phyloP scores from a whole-genome alignment of 2,888 invertebrate species.

The Petrolisthes manimaculis region DNA sequence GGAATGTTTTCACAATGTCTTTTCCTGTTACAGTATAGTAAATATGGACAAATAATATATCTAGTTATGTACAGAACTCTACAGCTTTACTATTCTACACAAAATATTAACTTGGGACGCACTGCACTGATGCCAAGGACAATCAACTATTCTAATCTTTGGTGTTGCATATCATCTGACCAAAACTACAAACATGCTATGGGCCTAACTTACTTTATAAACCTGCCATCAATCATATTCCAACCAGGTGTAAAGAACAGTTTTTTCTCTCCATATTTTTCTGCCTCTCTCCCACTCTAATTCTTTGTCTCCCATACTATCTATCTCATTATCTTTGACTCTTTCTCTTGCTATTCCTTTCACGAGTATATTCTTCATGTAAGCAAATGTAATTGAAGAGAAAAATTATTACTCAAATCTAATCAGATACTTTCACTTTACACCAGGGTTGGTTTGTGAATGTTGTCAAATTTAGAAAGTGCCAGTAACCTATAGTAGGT shows the following conservation, averaged over 20 bases:
- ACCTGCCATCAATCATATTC: constrained; percentile 27
- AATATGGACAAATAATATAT: constrained; percentile 40
- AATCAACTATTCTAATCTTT: constrained; percentile 50
- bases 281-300: too few relatives aligned
- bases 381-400: too few relatives aligned
- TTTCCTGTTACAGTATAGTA: constrained; percentile 45
- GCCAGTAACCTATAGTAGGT: too few relatives aligned
- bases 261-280: too few relatives aligned
- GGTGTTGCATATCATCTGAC: constrained; percentile 44
- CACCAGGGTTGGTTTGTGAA: too few relatives aligned
- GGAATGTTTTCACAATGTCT: constrained; percentile 40
- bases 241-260: constrained; percentile 12
- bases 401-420: too few relatives aligned
- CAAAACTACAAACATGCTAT: constrained; percentile 8
- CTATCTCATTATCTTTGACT: too few relatives aligned
- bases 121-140: constrained; percentile 43
- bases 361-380: too few relatives aligned
- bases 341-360: too few relatives aligned
- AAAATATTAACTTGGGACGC: constrained; percentile 40
- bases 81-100: constrained; percentile 42
- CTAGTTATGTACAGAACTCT: constrained; percentile 34
- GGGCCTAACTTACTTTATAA: constrained; percentile 34
- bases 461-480: too few relatives aligned
- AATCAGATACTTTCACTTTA: too few relatives aligned
- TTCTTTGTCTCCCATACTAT: too few relatives aligned